These are phyloP conservation scores for Rhinolophus sinicus DNA, from an alignment of 2,113 vertebrate genomes.

Conservation along the genomic window DNA sequence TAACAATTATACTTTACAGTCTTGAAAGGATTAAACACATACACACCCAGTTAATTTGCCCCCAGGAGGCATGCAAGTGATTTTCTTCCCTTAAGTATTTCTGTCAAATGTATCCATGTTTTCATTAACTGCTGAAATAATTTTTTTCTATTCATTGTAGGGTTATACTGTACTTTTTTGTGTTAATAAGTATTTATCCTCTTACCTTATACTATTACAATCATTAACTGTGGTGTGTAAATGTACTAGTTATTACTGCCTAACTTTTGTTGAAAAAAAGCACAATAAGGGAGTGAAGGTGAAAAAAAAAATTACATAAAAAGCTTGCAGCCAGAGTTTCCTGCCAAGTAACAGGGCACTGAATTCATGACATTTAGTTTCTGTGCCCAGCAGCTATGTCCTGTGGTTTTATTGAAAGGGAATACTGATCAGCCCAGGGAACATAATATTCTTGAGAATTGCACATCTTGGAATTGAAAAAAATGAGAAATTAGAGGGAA, in stretches of 20 bases:
- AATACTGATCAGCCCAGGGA: slow-evolving; percentile 63
- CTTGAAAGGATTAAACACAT: slow-evolving; percentile 68
- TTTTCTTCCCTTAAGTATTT: slow-evolving; percentile 76
- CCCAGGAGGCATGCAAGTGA: slow-evolving; percentile 62
- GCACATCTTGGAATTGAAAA: slow-evolving; percentile 52
- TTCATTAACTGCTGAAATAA: slow-evolving; percentile 78
- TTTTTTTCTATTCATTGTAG: slow-evolving; percentile 69
- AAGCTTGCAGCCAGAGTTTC: slow-evolving; percentile 63
- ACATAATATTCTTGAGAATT: slow-evolving; percentile 63
- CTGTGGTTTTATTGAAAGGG: slow-evolving; percentile 76
- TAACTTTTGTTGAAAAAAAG: slow-evolving; percentile 67
- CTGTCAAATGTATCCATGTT: slow-evolving; percentile 76
- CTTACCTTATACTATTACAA: slow-evolving; percentile 73
- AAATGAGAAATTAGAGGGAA: slow-evolving; percentile 53
- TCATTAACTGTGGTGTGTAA: slow-evolving; percentile 78
- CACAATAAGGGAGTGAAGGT: slow-evolving; percentile 65
- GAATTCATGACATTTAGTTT: slow-evolving; percentile 73
- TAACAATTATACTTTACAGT: slow-evolving; percentile 66
- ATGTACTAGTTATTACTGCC: slow-evolving; percentile 75
- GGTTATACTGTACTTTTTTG: slow-evolving; percentile 73
- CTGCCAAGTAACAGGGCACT: slow-evolving; percentile 65
- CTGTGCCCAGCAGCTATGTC: slow-evolving; percentile 61
- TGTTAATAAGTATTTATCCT: slow-evolving; percentile 78
- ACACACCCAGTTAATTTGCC: slow-evolving; percentile 77
- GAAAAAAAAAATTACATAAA: slow-evolving; percentile 64